Evolutionary conservation across 2,797 vertebrate species (phyloP).

Genomic region (Microcaecilia unicolor): DNA sequence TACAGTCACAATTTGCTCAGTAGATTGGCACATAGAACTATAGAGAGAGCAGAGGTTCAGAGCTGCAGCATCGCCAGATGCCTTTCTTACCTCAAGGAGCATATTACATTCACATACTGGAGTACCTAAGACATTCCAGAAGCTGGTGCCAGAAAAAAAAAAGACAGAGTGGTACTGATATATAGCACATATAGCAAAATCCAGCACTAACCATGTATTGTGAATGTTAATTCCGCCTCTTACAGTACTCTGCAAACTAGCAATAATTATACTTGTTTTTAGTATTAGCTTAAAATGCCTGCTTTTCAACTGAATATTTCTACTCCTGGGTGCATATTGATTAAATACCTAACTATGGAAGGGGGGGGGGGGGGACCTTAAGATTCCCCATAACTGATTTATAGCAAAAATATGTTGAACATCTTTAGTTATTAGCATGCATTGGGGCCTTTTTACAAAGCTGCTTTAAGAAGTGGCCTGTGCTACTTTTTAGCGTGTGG

Average conservation of each 20-base stretch:
- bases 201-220: not conserved
- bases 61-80: too few relatives aligned
- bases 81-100: too few relatives aligned
- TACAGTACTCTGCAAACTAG: not conserved
- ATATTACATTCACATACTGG: too few relatives aligned
- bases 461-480: too few relatives aligned
- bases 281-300: too few relatives aligned
- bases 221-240: conserved; percentile 2
- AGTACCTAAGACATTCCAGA: too few relatives aligned
- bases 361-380: not conserved
- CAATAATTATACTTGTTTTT: not conserved
- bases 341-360: conserved; percentile 4
- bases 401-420: conserved; percentile 11
- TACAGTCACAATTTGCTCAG: too few relatives aligned
- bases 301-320: not conserved
- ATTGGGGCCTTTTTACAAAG: too few relatives aligned
- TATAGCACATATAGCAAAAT: not conserved
- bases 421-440: conserved; percentile 21
- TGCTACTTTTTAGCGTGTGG: too few relatives aligned
- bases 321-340: not conserved
- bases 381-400: conserved; percentile 19
- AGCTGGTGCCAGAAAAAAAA: not conserved
- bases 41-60: too few relatives aligned
- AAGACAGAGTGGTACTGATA: not conserved
- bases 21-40: too few relatives aligned